These are phyloP conservation scores for Drosophila insularis DNA, from an alignment of 1,140 invertebrate genomes.

Conservation along the genomic window DNA sequence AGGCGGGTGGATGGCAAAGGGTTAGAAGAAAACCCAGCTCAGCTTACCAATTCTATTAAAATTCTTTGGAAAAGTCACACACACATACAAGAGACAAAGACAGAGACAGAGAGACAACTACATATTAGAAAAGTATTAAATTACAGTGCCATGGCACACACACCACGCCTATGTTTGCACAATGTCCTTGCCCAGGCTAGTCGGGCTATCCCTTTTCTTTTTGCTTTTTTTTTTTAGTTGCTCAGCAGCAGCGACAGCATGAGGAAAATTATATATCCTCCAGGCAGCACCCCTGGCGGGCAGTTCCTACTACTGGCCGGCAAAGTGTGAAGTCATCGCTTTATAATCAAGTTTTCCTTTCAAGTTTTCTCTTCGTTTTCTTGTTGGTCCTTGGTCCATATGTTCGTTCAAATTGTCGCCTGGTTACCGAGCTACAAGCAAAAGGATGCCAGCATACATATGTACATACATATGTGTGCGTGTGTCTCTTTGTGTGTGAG, in stretches of 20 bases:
- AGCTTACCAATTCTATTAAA: constrained; percentile 79
- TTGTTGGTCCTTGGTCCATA: constrained; percentile 51
- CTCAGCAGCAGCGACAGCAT: constrained; percentile 4
- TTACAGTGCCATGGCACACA: constrained; percentile 56
- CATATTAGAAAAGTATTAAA: constrained; percentile 79
- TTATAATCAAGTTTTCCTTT: constrained; percentile 82
- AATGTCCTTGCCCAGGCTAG: constrained; percentile 57
- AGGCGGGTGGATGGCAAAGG: not conserved
- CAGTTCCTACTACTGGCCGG: constrained; percentile 39
- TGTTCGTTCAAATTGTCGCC: constrained; percentile 74
- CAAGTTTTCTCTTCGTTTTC: constrained; percentile 55
- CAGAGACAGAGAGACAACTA: constrained; percentile 51
- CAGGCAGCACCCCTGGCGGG: constrained; percentile 1
- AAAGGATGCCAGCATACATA: constrained; percentile 55
- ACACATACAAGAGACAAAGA: constrained; percentile 21
- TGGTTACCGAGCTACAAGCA: constrained; percentile 29
- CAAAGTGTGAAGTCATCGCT: constrained; percentile 82
- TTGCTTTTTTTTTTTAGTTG: constrained; percentile 16
- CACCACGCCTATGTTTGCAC: constrained; percentile 77
- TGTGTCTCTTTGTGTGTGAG: constrained; percentile 18
- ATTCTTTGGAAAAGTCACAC: constrained; percentile 65
- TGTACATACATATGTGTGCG: constrained; percentile 5
- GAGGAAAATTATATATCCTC: constrained; percentile 73
- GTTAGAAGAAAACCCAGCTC: constrained; percentile 41
- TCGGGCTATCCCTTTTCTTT: constrained; percentile 43